Percentiles rank a stretch among this genome's conserved stretches.
Evolutionary conservation across 2,888 invertebrate genomes (phyloP).

Genomic region (Gymnocheta viridis): DNA sequence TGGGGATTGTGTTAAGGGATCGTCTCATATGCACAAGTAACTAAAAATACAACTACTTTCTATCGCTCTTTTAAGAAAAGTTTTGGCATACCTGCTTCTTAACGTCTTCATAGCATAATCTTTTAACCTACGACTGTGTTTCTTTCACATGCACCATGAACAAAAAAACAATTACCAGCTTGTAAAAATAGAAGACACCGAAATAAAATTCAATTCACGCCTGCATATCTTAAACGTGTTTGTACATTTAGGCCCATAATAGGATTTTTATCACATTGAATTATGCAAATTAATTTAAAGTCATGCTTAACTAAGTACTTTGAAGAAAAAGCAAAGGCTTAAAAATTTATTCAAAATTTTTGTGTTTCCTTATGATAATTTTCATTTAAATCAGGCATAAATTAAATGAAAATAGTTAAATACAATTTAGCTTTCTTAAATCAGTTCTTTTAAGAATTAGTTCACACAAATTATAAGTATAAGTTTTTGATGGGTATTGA

Average conservation of each 20-base stretch:
- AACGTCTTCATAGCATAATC: not conserved
- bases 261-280: constrained; percentile 56
- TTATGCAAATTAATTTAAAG: constrained; percentile 50
- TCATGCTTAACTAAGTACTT: constrained; percentile 27
- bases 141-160: constrained; percentile 10
- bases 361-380: not conserved
- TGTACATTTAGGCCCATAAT: constrained; percentile 47
- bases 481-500: too few species aligned
- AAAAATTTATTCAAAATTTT: not conserved
- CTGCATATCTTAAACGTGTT: constrained; percentile 34
- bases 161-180: not conserved
- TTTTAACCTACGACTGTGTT: constrained; percentile 27
- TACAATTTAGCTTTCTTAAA: too few species aligned
- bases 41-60: too few species aligned
- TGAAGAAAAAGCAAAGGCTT: not conserved
- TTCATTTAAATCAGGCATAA: not conserved
- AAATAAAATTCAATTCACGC: constrained; percentile 33
- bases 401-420: not conserved
- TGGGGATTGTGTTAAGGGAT: too few species aligned
- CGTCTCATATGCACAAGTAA: too few species aligned
- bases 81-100: not conserved
- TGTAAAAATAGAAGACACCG: not conserved
- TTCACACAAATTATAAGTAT: too few species aligned
- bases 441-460: too few species aligned
- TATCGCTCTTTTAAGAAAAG: too few species aligned